These are phyloP conservation scores for Pristionchus arcanus DNA, from an alignment of 2,888 invertebrate genomes.

Conservation along the genomic window DNA sequence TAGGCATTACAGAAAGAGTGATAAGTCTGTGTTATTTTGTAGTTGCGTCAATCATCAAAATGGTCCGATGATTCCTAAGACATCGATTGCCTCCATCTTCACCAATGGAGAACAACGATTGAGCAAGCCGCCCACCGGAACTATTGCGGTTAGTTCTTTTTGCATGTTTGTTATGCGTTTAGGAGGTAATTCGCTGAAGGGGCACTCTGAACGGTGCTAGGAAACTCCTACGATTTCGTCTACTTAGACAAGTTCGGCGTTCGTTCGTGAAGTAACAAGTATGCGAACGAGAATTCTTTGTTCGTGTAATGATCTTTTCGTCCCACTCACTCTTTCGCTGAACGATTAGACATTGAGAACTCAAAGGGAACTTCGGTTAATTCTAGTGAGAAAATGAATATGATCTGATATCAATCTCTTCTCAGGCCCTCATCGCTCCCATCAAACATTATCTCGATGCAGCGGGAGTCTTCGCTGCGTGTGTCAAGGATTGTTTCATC, in stretches of 20 bases:
- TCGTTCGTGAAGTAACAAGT: neutral
- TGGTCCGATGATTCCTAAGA: slow-evolving; percentile 72
- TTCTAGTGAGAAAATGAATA: neutral
- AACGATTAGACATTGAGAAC: neutral
- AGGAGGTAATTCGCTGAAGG: neutral
- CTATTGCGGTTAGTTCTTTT: slow-evolving; percentile 57
- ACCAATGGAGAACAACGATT: slow-evolving; percentile 71
- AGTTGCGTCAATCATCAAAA: slow-evolving; percentile 68
- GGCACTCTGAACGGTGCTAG: neutral
- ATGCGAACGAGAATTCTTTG: slow-evolving; percentile 22
- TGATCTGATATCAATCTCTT: neutral
- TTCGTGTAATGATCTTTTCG: neutral
- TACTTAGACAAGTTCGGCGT: neutral
- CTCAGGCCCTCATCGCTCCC: slow-evolving; percentile 69
- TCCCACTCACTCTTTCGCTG: slow-evolving; percentile 21
- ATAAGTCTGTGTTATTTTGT: neutral
- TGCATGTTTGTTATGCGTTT: neutral
- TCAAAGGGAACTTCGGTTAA: neutral
- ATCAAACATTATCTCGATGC: slow-evolving; percentile 75
- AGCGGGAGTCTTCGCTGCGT: slow-evolving; percentile 73
- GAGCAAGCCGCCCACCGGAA: slow-evolving; percentile 63
- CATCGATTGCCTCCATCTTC: slow-evolving; percentile 75
- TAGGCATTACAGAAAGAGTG: neutral
- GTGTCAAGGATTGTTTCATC: slow-evolving; percentile 75
- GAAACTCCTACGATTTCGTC: neutral